Percentiles rank a stretch among this genome's conserved stretches.
Conservation (phyloP, 2,797 vertebrate species). For the Enteromius fasciolatus region DNA sequence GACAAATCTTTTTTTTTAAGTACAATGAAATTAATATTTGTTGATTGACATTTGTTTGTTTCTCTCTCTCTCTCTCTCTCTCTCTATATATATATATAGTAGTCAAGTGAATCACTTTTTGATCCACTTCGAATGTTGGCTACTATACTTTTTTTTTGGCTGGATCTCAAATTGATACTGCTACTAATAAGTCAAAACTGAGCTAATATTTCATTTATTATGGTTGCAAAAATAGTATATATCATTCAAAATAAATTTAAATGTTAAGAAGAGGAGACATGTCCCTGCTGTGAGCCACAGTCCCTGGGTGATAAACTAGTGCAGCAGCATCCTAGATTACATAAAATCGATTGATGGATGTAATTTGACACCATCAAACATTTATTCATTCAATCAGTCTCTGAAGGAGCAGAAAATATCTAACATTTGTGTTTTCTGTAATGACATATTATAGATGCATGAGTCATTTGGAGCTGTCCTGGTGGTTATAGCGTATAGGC, state of each 20-base stretch:
- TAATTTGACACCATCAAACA: constrained; percentile 27
- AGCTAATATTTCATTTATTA: background rate
- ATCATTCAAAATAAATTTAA: background rate
- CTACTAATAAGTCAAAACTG: background rate
- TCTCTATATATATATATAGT: too few relatives aligned
- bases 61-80: background rate
- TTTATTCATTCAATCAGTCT: background rate
- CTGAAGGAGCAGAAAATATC: background rate
- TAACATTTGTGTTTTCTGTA: constrained; percentile 16
- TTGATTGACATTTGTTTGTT: background rate
- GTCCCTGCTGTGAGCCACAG: background rate
- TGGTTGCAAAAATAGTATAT: background rate
- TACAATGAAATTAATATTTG: background rate
- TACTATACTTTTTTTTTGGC: background rate
- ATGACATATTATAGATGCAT: constrained; percentile 28
- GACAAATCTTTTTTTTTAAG: background rate
- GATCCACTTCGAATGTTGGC: too few relatives aligned
- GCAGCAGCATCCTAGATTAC: background rate
- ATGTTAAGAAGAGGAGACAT: background rate
- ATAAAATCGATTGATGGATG: background rate
- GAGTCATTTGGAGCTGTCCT: background rate
- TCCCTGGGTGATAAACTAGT: background rate
- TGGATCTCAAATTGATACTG: background rate
- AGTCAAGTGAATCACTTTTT: too few relatives aligned
- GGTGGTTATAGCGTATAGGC: background rate